Conservation (phyloP, 2,888 invertebrate species). For the Hydriomena furcata region DNA sequence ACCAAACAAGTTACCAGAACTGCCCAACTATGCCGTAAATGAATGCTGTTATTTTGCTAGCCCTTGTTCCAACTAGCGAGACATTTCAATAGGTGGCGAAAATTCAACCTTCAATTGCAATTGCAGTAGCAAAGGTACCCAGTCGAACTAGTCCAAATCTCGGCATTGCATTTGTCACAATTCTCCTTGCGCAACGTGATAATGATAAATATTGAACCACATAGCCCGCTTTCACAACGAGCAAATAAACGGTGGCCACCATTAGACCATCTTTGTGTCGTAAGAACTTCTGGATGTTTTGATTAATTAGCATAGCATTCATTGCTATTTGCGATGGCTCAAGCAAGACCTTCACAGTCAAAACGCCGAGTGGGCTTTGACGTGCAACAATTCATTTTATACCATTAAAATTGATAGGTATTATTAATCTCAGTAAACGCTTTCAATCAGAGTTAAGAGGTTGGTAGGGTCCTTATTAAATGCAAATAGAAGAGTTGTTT, state of each 20-base stretch:
- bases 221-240: conserved; percentile 63
- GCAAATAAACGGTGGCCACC: conserved; percentile 45
- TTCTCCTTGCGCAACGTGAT: conserved; percentile 52
- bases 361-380: conserved; percentile 6
- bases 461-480: no score
- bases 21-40: conserved; percentile 7
- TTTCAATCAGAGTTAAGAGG: no score
- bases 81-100: conserved; percentile 39
- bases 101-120: conserved; percentile 36
- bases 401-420: no score
- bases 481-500: no score
- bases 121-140: conserved; percentile 25
- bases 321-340: conserved; percentile 38
- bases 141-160: conserved; percentile 37
- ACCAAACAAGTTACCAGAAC: conserved; percentile 7
- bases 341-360: conserved; percentile 29
- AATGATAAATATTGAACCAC: conserved; percentile 42
- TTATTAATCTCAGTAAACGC: no score
- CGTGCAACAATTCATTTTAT: conserved; percentile 26
- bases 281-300: conserved; percentile 47
- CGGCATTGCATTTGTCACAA: conserved; percentile 54
- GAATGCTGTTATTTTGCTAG: conserved; percentile 33
- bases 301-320: conserved; percentile 62
- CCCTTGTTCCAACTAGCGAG: conserved; percentile 31
- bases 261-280: conserved; percentile 42